Percentiles rank a stretch among this genome's conserved stretches.
Conservation (phyloP, 1,140 invertebrate genomes). For the Achatina immaculata region DNA sequence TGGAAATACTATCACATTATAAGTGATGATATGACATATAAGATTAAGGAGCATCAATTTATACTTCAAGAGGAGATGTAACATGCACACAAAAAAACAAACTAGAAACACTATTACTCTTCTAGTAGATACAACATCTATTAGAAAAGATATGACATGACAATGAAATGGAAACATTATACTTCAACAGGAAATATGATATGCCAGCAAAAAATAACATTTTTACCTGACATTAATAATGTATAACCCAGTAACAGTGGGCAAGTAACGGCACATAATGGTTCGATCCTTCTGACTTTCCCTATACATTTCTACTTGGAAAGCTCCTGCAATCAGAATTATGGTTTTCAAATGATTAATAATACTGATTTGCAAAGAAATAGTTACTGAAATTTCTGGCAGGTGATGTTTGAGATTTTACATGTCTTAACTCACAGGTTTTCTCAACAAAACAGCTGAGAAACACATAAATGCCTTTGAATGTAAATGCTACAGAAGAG, state of each 20-base stretch:
- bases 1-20: too few relatives aligned
- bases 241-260: conserved; percentile 98
- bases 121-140: not conserved
- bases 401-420: too few relatives aligned
- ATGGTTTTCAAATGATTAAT: too few relatives aligned
- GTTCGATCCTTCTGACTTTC: conserved; percentile 98
- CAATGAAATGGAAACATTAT: not conserved
- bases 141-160: not conserved
- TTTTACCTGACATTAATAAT: conserved; percentile 89
- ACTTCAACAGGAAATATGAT: not conserved
- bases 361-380: not conserved
- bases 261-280: conserved; percentile 96
- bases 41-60: too few relatives aligned
- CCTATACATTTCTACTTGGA: conserved; percentile 99
- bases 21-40: too few relatives aligned
- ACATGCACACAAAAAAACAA: too few relatives aligned
- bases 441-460: too few relatives aligned
- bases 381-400: too few relatives aligned
- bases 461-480: too few relatives aligned
- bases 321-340: conserved; percentile 79
- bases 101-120: not conserved
- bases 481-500: too few relatives aligned
- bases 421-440: too few relatives aligned
- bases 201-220: not conserved
- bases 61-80: too few relatives aligned